phyloP scores from a whole-genome alignment of 2,797 vertebrate genomes.

The Echeneis naucrates region DNA sequence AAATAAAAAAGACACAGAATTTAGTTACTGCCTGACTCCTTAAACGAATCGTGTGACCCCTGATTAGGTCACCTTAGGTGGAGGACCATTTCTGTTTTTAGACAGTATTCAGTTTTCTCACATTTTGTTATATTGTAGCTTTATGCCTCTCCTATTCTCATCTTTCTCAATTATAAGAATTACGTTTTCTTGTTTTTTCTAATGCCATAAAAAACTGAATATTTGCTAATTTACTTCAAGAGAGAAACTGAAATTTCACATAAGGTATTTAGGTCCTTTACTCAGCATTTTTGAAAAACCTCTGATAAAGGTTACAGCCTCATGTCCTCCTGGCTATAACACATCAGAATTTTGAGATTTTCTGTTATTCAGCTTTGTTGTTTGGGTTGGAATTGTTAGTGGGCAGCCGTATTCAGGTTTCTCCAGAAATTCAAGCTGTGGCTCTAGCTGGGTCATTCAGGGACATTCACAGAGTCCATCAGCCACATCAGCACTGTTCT shows the following conservation, averaged over 20 bases:
- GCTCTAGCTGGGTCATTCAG: neutral
- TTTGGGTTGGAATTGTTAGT: neutral
- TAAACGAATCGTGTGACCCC: neutral
- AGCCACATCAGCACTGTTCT: neutral
- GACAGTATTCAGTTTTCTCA: too few species aligned
- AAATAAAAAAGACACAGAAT: neutral
- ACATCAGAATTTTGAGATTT: neutral
- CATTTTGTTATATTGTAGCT: too few species aligned
- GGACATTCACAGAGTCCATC: neutral
- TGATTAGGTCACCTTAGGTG: too few species aligned
- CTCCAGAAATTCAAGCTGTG: too few species aligned
- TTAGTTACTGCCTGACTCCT: neutral
- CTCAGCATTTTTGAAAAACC: neutral
- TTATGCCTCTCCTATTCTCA: too few species aligned
- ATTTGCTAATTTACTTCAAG: too few species aligned
- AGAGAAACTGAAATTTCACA: neutral
- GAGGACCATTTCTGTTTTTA: neutral
- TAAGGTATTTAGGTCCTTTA: neutral
- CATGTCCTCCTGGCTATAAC: neutral
- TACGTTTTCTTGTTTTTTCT: too few species aligned
- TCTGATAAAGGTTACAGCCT: neutral
- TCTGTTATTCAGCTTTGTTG: neutral
- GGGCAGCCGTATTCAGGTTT: too few species aligned
- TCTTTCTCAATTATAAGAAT: too few species aligned
- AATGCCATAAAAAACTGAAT: neutral